Conservation (phyloP, 2,888 invertebrate species). For the Yponomeuta sedellus region DNA sequence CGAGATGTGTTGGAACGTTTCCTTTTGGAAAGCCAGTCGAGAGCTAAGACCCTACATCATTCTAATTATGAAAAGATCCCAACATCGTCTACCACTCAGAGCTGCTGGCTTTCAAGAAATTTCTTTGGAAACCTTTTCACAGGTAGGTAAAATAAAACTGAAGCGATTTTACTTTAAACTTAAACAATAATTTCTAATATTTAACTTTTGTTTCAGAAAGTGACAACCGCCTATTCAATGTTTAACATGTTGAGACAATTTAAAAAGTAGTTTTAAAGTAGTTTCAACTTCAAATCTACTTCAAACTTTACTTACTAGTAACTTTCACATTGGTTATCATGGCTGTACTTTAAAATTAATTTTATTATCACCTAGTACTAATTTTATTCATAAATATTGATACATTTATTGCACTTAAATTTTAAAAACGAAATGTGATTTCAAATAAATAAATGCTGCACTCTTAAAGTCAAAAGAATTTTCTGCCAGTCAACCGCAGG, state of each 20-base stretch:
- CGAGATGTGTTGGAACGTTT: conserved; percentile 46
- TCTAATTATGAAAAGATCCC: conserved; percentile 51
- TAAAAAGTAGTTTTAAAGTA: not conserved
- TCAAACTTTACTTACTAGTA: too few species aligned
- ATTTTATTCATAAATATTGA: too few species aligned
- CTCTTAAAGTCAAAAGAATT: too few species aligned
- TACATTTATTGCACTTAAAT: too few species aligned
- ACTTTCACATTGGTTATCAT: too few species aligned
- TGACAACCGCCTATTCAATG: conserved; percentile 47
- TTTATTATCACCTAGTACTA: too few species aligned
- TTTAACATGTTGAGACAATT: conserved; percentile 54
- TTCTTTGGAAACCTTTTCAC: conserved; percentile 53
- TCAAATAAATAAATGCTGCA: too few species aligned
- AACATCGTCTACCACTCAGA: conserved; percentile 41
- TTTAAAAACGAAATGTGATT: too few species aligned
- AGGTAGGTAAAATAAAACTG: conserved; percentile 31
- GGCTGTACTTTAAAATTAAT: too few species aligned
- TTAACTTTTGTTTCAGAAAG: conserved; percentile 40
- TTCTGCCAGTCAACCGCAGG: too few species aligned
- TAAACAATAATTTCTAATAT: not conserved
- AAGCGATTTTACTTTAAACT: too few species aligned
- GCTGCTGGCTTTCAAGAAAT: conserved; percentile 48
- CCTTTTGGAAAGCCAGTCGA: conserved; percentile 50
- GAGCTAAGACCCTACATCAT: conserved; percentile 48
- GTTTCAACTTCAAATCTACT: not conserved